Percentiles rank a stretch among this genome's conserved stretches.
Evolutionary conservation across 1,140 invertebrate species (phyloP).

Genomic region (Dreissena polymorpha): DNA sequence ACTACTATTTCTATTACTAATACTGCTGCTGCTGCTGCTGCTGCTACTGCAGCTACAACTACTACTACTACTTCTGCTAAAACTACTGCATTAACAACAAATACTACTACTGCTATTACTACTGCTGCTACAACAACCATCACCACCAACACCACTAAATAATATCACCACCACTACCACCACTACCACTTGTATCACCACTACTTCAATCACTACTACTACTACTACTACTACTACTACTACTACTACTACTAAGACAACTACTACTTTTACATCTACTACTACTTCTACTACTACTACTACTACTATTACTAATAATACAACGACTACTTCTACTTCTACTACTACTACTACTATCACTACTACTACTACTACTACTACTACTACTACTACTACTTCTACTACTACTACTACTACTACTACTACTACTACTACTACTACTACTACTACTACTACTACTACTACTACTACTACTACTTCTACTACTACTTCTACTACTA

Average conservation of each 20-base stretch:
- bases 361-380: slow-evolving; percentile 45
- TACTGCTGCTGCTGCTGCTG: neutral
- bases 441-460: slow-evolving; percentile 31
- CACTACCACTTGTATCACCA: slow-evolving; percentile 6
- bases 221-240: slow-evolving; percentile 21
- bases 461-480: slow-evolving; percentile 37
- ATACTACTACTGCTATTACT: slow-evolving; percentile 2
- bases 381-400: slow-evolving; percentile 46
- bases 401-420: slow-evolving; percentile 34
- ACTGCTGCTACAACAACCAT: slow-evolving; percentile 12
- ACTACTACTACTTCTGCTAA: too few relatives aligned
- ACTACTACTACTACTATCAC: slow-evolving; percentile 36
- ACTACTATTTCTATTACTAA: slow-evolving; percentile 25
- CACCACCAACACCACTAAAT: slow-evolving; percentile 4
- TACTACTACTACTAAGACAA: neutral
- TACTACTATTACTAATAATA: slow-evolving; percentile 37
- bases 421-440: slow-evolving; percentile 36
- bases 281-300: slow-evolving; percentile 23
- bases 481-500: slow-evolving; percentile 51
- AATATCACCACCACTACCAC: neutral
- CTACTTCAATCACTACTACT: neutral
- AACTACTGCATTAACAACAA: neutral
- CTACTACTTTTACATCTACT: slow-evolving; percentile 24
- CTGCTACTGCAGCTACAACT: too few relatives aligned
- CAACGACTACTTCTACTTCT: slow-evolving; percentile 51